Conservation (phyloP, 2,888 invertebrate species). For the Xanthorhoe designata region DNA sequence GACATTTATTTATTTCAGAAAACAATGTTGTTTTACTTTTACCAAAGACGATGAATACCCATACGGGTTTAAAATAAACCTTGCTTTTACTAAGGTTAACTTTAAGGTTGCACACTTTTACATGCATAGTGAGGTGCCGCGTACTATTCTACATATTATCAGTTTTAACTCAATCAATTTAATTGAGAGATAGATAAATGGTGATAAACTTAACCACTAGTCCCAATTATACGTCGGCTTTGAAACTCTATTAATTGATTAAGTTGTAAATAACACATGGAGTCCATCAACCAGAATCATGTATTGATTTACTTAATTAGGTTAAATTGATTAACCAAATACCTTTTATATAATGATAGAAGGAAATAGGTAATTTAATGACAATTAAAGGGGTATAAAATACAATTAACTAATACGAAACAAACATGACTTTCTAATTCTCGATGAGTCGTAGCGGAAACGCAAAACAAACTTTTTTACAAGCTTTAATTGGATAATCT, state of each 20-base stretch:
- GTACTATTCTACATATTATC: conserved; percentile 24
- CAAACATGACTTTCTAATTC: conserved; percentile 18
- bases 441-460: neutral
- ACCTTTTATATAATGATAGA: conserved; percentile 21
- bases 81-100: no score
- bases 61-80: no score
- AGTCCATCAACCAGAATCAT: conserved; percentile 40
- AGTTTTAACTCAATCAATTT: conserved; percentile 50
- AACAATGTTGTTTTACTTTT: no score
- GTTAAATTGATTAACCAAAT: conserved; percentile 36
- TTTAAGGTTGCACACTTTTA: neutral
- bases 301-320: conserved; percentile 42
- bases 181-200: conserved; percentile 58
- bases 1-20: no score
- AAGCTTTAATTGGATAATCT: neutral
- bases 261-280: conserved; percentile 53
- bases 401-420: conserved; percentile 7
- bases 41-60: no score
- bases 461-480: neutral
- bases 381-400: conserved; percentile 15
- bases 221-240: conserved; percentile 53
- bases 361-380: conserved; percentile 34
- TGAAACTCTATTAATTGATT: conserved; percentile 52
- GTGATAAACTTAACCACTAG: conserved; percentile 55
- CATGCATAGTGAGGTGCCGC: conserved; percentile 1